Evolutionary conservation across 2,113 vertebrate species (phyloP), one percentile per base, ranked within the genome.

Genomic region (Aepyceros melampus): DNA sequence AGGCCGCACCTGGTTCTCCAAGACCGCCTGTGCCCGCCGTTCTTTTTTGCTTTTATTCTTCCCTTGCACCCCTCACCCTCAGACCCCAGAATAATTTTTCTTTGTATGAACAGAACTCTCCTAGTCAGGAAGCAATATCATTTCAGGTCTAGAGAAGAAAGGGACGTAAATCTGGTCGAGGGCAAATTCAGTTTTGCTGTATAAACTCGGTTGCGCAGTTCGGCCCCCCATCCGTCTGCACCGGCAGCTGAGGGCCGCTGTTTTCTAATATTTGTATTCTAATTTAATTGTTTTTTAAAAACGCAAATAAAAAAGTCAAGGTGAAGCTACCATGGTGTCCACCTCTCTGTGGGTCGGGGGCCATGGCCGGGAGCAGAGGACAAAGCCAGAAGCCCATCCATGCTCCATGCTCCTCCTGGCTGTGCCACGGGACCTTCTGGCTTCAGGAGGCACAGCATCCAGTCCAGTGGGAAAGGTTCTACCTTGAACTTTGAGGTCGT

Each of bases 251-350:
- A 94, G 97, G 96, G 98, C 98, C 97, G 58, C 88, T 81, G 93
- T 97, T 98, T 97, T 91, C 98, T 98, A 98, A 98, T 99, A 98
- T 99, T 99, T 99, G 98, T 98, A 97, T 98, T 98, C 97, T 99
- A 99, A 99, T 99, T 99, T 99, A 99, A 99, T 98, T 99, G 98
- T 98, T 98, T 98, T 98, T 98, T 88, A 97, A 98, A 97, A 94
- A 98, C 94, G 47, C 93, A 97, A 98, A 98, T 98, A 98, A 98
- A 98, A 97, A 97, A 62, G 84, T 98, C 97, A 96, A 98, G 97
- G 97, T 98, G 95, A 98, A 98, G 98, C 97, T 94, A 94, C 83
- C 47, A 79, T 89, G 95, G 98, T 6, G 60, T 85, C 49, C 0
- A 14, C 74, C 29, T 56, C 93, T 97, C 97, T 98, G 97, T 98